phyloP scores from a whole-genome alignment of 2,888 invertebrate genomes.

The Linnaemya tessellans region DNA sequence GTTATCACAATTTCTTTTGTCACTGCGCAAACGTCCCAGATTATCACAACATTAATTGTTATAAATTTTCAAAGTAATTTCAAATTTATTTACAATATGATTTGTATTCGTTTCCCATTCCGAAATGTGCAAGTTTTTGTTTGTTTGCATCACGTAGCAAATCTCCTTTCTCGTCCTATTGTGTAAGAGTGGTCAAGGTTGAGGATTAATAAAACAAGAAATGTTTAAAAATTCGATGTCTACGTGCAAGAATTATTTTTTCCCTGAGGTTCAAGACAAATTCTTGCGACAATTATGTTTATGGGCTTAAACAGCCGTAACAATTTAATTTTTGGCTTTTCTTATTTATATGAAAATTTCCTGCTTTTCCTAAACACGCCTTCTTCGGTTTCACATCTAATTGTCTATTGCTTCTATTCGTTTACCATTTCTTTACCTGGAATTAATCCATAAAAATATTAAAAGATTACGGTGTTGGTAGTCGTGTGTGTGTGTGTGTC shows the following conservation, averaged over 20 bases:
- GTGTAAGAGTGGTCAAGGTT: constrained; percentile 60
- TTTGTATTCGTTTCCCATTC: background rate
- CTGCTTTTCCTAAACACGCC: constrained; percentile 55
- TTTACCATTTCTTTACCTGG: constrained; percentile 25
- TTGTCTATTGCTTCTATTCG: background rate
- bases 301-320: constrained; percentile 48
- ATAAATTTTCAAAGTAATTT: too few species aligned
- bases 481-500: background rate
- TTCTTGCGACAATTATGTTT: constrained; percentile 65
- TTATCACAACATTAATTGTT: too few species aligned
- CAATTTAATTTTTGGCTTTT: constrained; percentile 49
- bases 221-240: constrained; percentile 58
- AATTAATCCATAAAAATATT: constrained; percentile 26
- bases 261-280: constrained; percentile 14
- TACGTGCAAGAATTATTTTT: constrained; percentile 12
- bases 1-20: too few species aligned
- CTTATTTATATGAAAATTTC: constrained; percentile 31
- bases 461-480: background rate
- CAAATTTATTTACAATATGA: too few species aligned
- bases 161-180: background rate
- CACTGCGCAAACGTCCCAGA: too few species aligned
- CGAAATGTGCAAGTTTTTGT: background rate
- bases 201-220: constrained; percentile 42
- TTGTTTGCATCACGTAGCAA: background rate
- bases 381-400: constrained; percentile 22